Evolutionary conservation across 2,797 vertebrate species (phyloP), one percentile per base, ranked within the genome.

Genomic region (Adelosebastes latens): DNA sequence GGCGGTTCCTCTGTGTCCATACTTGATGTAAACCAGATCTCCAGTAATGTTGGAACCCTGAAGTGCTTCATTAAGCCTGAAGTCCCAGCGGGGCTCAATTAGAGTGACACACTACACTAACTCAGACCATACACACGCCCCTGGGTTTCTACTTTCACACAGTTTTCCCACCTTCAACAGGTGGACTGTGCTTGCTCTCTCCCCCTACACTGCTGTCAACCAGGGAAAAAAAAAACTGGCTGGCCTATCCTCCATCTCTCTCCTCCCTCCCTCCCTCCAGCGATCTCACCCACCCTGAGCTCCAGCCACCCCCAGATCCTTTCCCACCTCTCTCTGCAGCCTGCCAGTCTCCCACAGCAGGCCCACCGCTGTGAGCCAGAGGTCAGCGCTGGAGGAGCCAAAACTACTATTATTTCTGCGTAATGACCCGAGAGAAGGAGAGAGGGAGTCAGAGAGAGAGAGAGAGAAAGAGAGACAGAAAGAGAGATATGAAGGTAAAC

Each of bases 401-500:
- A 92, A 82, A 92, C 85, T 89, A 91, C 79, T 93, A 92, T 93
- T 93, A 92, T 92, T 92, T 75, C 83, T 89, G 87, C 32, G 83
- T 89, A 91, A 94, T 92, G 87, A 90, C 89, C 88, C 82, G 76
- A 76, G 75, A 87, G 39, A 88, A 59, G 58, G 31, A 92, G 75
- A 85, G 76, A 85, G 20, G 12, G 74, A 81, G 84, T 67, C 25
- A 78, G 49, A 68, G 16, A 24, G 73, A 73, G 34, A 25, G 25
- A 29, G 46, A 55, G 42, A 61, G 75, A 18, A 3, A 18, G 75
- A 18, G n/a, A 18, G n/a, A 56, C 12, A 12, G 34, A 58, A 18
- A 53, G 59, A 75, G 68, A 70, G 74, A 78, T 36, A 79, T 79
- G 74, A 76, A 80, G 84, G 77, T 79, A 85, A 81, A 82, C 9